These are phyloP conservation scores for Epistrophe grossulariae DNA, from an alignment of 2,888 invertebrate species.

Conservation along the genomic window DNA sequence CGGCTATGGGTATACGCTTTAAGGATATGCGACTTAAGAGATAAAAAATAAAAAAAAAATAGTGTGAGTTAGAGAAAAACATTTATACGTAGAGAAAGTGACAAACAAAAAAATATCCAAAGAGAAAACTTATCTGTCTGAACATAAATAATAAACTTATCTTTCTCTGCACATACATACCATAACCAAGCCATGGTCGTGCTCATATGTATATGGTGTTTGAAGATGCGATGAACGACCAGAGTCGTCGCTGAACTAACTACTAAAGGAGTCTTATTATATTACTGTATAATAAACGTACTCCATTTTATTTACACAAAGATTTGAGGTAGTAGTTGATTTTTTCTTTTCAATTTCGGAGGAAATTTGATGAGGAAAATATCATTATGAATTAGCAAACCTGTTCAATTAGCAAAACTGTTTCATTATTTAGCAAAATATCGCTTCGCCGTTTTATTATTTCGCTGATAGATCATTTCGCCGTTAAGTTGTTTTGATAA, in stretches of 20 bases:
- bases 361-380: too few species aligned
- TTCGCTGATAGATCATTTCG: too few species aligned
- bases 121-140: constrained; percentile 35
- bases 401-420: too few species aligned
- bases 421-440: too few species aligned
- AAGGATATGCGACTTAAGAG: constrained; percentile 31
- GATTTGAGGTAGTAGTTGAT: too few species aligned
- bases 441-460: too few species aligned
- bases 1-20: constrained; percentile 28
- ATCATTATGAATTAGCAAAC: too few species aligned
- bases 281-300: too few species aligned
- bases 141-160: constrained; percentile 73
- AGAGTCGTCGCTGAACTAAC: background rate
- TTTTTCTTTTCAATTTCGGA: too few species aligned
- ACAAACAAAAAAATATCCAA: background rate
- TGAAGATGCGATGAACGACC: background rate
- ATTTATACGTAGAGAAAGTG: background rate
- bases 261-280: background rate
- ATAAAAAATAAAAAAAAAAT: constrained; percentile 5
- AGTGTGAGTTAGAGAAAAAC: background rate
- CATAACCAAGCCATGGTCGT: background rate
- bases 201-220: background rate
- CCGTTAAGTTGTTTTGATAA: too few species aligned
- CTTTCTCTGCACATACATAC: constrained; percentile 27
- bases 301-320: too few species aligned